Evolutionary conservation across 2,888 invertebrate genomes (phyloP).

Genomic region (Drosophila melanocephala): DNA sequence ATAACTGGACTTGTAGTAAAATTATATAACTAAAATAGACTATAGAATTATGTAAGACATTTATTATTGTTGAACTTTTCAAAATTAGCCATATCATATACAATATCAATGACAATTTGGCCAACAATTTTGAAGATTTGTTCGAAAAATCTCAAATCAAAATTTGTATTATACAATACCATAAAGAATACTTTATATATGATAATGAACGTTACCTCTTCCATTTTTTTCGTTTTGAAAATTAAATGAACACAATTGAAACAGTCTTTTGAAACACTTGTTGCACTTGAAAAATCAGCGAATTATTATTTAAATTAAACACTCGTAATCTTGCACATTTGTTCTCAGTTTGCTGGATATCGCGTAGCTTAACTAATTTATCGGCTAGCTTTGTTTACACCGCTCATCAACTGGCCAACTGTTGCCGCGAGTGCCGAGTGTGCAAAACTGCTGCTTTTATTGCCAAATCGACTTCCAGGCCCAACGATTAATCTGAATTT

Average conservation of each 20-base stretch:
- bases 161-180: not conserved
- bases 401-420: constrained; percentile 38
- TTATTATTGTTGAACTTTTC: not conserved
- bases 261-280: constrained; percentile 31
- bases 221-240: constrained; percentile 28
- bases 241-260: constrained; percentile 50
- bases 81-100: not conserved
- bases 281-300: not conserved
- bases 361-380: constrained; percentile 18
- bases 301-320: constrained; percentile 8
- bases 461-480: constrained; percentile 33
- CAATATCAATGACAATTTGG: not conserved
- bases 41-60: not conserved
- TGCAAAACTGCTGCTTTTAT: constrained; percentile 14
- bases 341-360: constrained; percentile 13
- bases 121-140: not conserved
- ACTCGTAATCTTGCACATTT: constrained; percentile 16
- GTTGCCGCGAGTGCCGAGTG: constrained; percentile 39
- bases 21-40: not conserved
- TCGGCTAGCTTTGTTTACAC: constrained; percentile 30
- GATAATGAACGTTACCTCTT: constrained; percentile 61
- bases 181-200: not conserved
- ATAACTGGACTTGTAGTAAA: not conserved
- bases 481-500: constrained; percentile 25
- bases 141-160: not conserved